Evolutionary conservation across 2,113 vertebrate species (phyloP).

Genomic region (Ptilonorhynchus violaceus): DNA sequence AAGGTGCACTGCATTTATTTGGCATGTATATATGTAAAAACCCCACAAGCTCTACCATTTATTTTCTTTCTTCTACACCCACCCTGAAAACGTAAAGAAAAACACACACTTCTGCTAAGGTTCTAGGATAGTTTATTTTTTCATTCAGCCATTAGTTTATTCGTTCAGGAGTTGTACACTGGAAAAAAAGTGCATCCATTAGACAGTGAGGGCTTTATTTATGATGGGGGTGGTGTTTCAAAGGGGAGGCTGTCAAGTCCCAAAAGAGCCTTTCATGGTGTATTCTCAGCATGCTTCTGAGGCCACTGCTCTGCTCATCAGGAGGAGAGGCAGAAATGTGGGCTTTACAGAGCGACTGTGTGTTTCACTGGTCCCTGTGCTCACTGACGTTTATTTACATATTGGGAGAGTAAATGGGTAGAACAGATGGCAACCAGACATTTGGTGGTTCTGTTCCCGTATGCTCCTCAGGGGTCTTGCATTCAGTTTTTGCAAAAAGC

Average conservation of each 20-base stretch:
- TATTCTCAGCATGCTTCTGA: slow-evolving; percentile 70
- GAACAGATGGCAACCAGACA: slow-evolving; percentile 83
- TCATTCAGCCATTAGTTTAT: slow-evolving; percentile 71
- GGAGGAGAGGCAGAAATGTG: slow-evolving; percentile 75
- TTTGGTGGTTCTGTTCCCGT: slow-evolving; percentile 63
- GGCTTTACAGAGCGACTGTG: slow-evolving; percentile 72
- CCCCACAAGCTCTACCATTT: slow-evolving; percentile 45
- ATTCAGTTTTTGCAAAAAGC: slow-evolving; percentile 69
- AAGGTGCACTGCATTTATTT: slow-evolving; percentile 31
- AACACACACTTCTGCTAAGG: slow-evolving; percentile 47
- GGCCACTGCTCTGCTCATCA: slow-evolving; percentile 70
- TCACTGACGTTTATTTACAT: slow-evolving; percentile 80
- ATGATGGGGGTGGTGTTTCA: slow-evolving; percentile 60
- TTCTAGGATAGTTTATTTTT: slow-evolving; percentile 68
- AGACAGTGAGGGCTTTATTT: slow-evolving; percentile 73
- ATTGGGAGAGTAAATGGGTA: slow-evolving; percentile 74
- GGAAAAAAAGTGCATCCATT: slow-evolving; percentile 63
- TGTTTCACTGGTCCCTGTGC: slow-evolving; percentile 65
- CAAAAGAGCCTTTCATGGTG: slow-evolving; percentile 61
- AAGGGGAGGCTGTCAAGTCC: slow-evolving; percentile 65
- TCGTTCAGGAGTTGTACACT: slow-evolving; percentile 66
- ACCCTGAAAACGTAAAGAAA: slow-evolving; percentile 64
- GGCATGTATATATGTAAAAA: slow-evolving; percentile 26
- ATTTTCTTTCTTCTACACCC: slow-evolving; percentile 56
- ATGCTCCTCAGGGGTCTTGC: slow-evolving; percentile 70